Percentiles rank a stretch among this genome's conserved stretches.
phyloP scores from a whole-genome alignment of 2,797 vertebrate genomes.

The Oceanodroma leucorhoa region DNA sequence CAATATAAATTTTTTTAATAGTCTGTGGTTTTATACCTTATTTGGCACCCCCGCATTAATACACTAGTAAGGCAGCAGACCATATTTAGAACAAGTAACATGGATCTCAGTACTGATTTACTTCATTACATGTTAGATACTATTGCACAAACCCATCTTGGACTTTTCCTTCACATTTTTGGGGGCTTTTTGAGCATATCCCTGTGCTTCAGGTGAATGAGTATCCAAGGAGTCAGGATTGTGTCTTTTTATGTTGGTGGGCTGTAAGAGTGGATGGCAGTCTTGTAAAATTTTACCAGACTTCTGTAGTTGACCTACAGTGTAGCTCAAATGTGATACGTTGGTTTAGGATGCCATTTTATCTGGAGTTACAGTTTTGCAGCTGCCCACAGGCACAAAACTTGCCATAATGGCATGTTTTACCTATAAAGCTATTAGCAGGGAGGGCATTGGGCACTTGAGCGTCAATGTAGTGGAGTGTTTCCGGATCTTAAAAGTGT shows the following conservation, averaged over 20 bases:
- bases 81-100: not conserved
- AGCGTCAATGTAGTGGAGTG: not conserved
- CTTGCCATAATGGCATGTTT: not conserved
- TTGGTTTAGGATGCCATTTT: not conserved
- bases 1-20: not conserved
- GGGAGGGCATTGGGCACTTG: not conserved
- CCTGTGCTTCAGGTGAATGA: not conserved
- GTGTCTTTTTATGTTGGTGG: not conserved
- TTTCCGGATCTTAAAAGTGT: not conserved
- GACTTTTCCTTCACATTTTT: accelerated
- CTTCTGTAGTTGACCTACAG: not conserved
- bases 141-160: not conserved
- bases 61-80: not conserved
- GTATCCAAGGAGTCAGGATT: not conserved
- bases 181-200: not conserved
- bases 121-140: not conserved
- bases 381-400: not conserved
- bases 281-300: not conserved
- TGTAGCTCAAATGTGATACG: not conserved
- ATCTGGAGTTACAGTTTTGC: not conserved
- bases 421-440: not conserved
- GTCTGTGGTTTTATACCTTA: not conserved
- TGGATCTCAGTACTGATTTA: not conserved
- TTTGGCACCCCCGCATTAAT: not conserved
- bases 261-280: not conserved